A percentile compares a stretch with the other conserved stretches of the same genome.
These are phyloP conservation scores for Tenodera sinensis DNA, from an alignment of 2,888 invertebrate species.

Conservation along the genomic window DNA sequence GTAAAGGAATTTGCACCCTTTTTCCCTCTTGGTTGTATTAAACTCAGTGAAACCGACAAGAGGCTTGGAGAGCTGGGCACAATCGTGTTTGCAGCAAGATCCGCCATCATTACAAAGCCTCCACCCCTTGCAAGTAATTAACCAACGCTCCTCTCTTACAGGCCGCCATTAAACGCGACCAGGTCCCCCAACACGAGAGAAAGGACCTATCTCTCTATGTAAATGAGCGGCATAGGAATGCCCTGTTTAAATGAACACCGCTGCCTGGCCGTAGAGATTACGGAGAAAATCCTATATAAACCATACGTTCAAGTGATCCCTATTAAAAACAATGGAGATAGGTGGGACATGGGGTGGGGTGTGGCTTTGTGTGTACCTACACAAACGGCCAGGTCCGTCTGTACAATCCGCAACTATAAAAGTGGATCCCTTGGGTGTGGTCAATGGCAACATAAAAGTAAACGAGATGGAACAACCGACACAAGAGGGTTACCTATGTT, in stretches of 20 bases:
- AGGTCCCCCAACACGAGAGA: not conserved
- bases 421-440: not conserved
- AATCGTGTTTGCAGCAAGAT: not conserved
- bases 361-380: not conserved
- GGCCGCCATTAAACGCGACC: not conserved
- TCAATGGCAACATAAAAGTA: not conserved
- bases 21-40: not conserved
- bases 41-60: not conserved
- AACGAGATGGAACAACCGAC: not conserved
- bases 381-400: not conserved
- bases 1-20: no score
- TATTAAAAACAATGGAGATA: constrained; percentile 11
- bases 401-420: not conserved
- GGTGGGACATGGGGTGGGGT: not conserved
- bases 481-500: no score
- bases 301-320: constrained; percentile 2
- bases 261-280: not conserved
- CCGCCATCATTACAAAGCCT: not conserved
- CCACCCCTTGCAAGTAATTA: constrained; percentile 2
- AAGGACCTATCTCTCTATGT: not conserved
- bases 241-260: not conserved
- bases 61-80: not conserved
- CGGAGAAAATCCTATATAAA: constrained; percentile 1
- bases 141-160: not conserved
- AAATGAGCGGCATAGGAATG: constrained; percentile 14